A percentile compares a stretch with the other conserved stretches of the same genome.
Evolutionary conservation across 2,113 vertebrate species (phyloP).

Genomic region (Dasyprocta punctata): DNA sequence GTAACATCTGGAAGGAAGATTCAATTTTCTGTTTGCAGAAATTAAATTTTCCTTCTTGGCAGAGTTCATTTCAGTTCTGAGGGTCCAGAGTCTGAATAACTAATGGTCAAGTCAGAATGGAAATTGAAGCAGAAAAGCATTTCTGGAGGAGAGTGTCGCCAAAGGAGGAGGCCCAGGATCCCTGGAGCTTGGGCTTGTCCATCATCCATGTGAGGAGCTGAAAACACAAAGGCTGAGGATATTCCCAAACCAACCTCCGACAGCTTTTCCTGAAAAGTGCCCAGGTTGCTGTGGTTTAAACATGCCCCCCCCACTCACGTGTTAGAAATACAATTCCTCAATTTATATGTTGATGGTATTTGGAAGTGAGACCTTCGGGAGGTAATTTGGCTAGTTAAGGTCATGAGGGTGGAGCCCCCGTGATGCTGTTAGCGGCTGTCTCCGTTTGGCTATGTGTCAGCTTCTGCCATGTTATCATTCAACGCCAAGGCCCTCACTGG

Average conservation of each 20-base stretch:
- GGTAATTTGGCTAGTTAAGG: background rate
- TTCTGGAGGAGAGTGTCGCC: background rate
- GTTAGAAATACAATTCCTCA: background rate
- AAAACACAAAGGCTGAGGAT: fast-evolving
- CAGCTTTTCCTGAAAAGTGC: background rate
- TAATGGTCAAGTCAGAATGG: background rate
- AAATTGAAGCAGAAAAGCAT: background rate
- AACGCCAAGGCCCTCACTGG: background rate
- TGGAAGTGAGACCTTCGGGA: background rate
- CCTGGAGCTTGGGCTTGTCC: fast-evolving
- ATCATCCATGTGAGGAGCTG: fast-evolving
- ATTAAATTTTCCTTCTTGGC: background rate
- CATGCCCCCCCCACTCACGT: background rate
- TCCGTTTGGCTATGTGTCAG: background rate
- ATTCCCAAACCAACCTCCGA: background rate
- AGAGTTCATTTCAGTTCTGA: background rate
- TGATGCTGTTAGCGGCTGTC: background rate
- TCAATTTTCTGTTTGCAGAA: background rate
- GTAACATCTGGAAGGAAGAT: background rate
- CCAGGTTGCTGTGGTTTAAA: too few species aligned
- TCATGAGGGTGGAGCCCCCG: background rate
- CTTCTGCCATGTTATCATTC: background rate
- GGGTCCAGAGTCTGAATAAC: background rate
- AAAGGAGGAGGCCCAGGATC: background rate
- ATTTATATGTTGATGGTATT: background rate